Evolutionary conservation across 2,888 invertebrate genomes (phyloP), one percentile per base, ranked within the genome.

Genomic region (Trachelus tabidus): DNA sequence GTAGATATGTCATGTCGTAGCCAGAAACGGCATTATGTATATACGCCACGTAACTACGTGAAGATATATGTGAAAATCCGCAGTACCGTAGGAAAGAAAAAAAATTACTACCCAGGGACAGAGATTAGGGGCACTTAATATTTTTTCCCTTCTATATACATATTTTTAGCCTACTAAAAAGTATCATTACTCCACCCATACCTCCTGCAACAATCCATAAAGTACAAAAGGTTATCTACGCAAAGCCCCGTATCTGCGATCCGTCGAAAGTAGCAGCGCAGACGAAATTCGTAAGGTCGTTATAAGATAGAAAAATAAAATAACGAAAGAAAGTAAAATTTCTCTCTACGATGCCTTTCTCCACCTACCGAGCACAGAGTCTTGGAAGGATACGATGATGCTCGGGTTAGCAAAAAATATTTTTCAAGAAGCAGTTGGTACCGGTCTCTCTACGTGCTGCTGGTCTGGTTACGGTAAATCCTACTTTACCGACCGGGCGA

Each of bases 1-100:
- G 74, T 74, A 74, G 74, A 74, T 74, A 74, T 12, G 34, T 74
- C 74, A 74, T 74, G 74, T 74, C 74, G 23, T 9, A 23, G n/a
- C 15, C 74, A 37, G 34, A 74, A n/a, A 74, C 33, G 71, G 33
- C 3, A 71, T 71, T 31, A 31, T 2, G 23, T 6, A 23, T 56
- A 35, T 35, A 1, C 11, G 23, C 9, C 40, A 3, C 71, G 71
- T 71, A 71, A 31, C 71, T 12, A 71, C 2, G 71, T 31, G 71
- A 56, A 31, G n/a, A 71, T 71, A 11, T 71, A 71, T 33, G 71
- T 37, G 30, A 71, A 56, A 56, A 56, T 56, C 23, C 6, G 2
- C 9, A 6, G 23, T 56, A 6, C 6, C 56, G 56, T 56, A 56
- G 0, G 2, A 9, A 23, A 23, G 31, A 4, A 40, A 56, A 56